Conservation (phyloP, 2,797 vertebrate species). For the Paedocypris micromegethes region DNA sequence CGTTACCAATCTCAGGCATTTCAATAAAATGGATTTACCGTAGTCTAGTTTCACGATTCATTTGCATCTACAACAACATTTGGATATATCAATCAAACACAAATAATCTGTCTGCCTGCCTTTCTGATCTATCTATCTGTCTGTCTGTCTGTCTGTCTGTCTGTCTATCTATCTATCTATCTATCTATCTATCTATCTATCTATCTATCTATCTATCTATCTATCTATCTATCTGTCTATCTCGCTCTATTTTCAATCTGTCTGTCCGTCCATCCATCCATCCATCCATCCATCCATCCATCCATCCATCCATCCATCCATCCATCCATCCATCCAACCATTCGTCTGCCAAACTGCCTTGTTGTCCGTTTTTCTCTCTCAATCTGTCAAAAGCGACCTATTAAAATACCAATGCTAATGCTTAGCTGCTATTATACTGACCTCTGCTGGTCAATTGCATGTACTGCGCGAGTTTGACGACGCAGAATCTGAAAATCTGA, state of each 20-base stretch:
- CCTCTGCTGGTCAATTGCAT: constrained; percentile 57
- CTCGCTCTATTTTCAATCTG: too few species aligned
- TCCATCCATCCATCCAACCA: background rate
- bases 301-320: background rate
- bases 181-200: too few species aligned
- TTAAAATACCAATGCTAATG: background rate
- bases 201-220: too few species aligned
- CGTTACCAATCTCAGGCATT: constrained; percentile 41
- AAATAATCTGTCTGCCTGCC: too few species aligned
- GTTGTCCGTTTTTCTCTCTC: background rate
- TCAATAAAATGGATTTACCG: constrained; percentile 23
- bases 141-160: too few species aligned
- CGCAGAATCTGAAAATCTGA: too few species aligned
- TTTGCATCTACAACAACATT: background rate
- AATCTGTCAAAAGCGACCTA: background rate
- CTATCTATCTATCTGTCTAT: too few species aligned
- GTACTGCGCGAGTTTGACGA: background rate
- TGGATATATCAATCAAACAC: too few species aligned
- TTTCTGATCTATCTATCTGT: too few species aligned
- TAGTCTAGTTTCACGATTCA: constrained; percentile 38
- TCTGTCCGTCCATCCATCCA: too few species aligned
- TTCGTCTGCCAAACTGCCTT: background rate
- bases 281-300: background rate
- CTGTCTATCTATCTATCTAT: too few species aligned
- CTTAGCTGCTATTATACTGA: constrained; percentile 51